phyloP scores from a whole-genome alignment of 2,113 vertebrate genomes.

The Takifugu flavidus region DNA sequence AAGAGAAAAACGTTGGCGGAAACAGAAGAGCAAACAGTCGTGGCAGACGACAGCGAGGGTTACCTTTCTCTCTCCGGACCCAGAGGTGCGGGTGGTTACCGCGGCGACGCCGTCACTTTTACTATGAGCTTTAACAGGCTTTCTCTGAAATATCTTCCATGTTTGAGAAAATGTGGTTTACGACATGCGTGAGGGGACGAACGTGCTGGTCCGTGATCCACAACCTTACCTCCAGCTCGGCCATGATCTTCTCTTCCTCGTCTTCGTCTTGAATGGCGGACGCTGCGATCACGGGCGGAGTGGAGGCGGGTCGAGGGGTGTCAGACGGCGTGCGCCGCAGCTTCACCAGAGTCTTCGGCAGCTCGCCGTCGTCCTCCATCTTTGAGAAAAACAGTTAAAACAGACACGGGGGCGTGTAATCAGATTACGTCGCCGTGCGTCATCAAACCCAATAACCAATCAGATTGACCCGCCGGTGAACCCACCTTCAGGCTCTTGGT shows the following conservation, averaged over 20 bases:
- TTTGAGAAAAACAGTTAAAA: slow-evolving; percentile 13
- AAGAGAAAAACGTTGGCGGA: background rate
- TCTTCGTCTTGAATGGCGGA: slow-evolving; percentile 85
- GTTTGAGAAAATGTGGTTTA: slow-evolving; percentile 16
- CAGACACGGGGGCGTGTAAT: background rate
- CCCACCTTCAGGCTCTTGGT: slow-evolving; percentile 80
- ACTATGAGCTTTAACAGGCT: slow-evolving; percentile 71
- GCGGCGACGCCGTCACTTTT: slow-evolving; percentile 65
- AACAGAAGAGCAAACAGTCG: slow-evolving; percentile 13
- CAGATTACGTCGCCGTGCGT: background rate
- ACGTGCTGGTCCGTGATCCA: background rate
- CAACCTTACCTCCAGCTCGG: slow-evolving; percentile 86
- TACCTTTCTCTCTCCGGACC: slow-evolving; percentile 87
- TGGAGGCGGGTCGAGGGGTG: slow-evolving; percentile 85
- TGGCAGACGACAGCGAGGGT: slow-evolving; percentile 15
- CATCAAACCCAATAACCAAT: background rate
- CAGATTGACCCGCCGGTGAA: background rate
- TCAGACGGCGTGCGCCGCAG: slow-evolving; percentile 86
- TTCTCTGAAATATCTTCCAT: slow-evolving; percentile 88
- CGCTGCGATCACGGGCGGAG: slow-evolving; percentile 87
- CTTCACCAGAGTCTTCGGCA: slow-evolving; percentile 82
- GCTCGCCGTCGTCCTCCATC: slow-evolving; percentile 81
- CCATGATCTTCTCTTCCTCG: slow-evolving; percentile 84
- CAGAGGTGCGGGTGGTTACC: slow-evolving; percentile 68
- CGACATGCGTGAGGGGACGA: too few relatives aligned